Conservation (phyloP, 2,797 vertebrate genomes). For the Myripristis murdjan region DNA sequence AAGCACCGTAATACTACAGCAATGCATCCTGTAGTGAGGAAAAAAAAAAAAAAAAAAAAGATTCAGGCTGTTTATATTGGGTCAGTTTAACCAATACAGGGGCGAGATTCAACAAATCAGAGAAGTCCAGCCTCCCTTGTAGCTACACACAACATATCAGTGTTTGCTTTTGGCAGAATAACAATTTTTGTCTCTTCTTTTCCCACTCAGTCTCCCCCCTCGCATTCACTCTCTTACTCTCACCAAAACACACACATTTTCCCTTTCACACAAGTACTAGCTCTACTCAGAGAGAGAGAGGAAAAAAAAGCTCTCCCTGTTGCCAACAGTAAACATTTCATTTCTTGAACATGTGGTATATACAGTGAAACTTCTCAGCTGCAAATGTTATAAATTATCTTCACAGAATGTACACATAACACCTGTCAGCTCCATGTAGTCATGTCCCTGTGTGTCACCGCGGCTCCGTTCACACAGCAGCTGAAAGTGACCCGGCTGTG, state of each 20-base stretch:
- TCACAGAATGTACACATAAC: constrained; percentile 83
- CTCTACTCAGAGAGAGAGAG: constrained; percentile 37
- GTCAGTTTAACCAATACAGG: constrained; percentile 60
- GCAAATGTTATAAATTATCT: constrained; percentile 85
- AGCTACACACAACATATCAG: constrained; percentile 63
- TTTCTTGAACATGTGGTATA: constrained; percentile 65
- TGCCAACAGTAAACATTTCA: constrained; percentile 76
- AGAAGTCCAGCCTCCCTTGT: constrained; percentile 75
- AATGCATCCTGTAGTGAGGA: constrained; percentile 20
- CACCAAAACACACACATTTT: constrained; percentile 46
- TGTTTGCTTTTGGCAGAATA: constrained; percentile 79
- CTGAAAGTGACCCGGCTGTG: too few relatives aligned
- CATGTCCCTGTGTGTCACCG: constrained; percentile 41
- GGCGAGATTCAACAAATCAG: constrained; percentile 59
- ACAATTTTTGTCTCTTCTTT: constrained; percentile 54
- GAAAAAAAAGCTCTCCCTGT: constrained; percentile 20
- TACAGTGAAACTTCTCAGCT: constrained; percentile 80
- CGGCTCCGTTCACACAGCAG: too few relatives aligned
- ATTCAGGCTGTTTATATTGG: constrained; percentile 53
- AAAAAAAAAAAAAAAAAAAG: constrained; percentile 45
- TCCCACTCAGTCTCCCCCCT: constrained; percentile 43
- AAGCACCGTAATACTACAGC: constrained; percentile 44
- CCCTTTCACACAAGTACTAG: constrained; percentile 56
- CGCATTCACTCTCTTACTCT: constrained; percentile 34
- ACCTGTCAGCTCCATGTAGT: constrained; percentile 44